Percentiles rank a stretch among this genome's conserved stretches.
These are phyloP conservation scores for Macrostomum lignano DNA, from an alignment of 1,140 invertebrate species.

Conservation along the genomic window DNA sequence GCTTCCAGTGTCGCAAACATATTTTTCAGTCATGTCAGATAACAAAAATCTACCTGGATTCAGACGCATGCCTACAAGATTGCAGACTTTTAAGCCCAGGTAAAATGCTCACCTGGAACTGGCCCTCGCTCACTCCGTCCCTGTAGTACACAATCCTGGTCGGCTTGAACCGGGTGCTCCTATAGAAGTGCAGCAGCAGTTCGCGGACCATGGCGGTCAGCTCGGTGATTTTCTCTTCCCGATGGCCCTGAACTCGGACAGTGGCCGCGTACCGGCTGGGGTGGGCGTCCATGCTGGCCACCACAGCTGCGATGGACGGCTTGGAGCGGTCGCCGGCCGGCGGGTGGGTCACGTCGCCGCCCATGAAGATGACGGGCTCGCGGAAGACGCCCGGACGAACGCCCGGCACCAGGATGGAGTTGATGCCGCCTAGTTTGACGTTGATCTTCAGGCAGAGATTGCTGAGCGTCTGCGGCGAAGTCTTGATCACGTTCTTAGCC, in stretches of 20 bases:
- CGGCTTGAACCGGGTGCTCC: conserved; percentile 62
- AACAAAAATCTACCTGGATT: too few species aligned
- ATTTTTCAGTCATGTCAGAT: too few species aligned
- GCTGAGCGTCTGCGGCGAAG: conserved; percentile 88
- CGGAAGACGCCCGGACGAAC: conserved; percentile 37
- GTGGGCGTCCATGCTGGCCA: conserved; percentile 98
- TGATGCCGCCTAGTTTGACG: conserved; percentile 94
- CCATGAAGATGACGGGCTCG: conserved; percentile 94
- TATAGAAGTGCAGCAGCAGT: conserved; percentile 76
- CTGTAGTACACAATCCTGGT: conserved; percentile 81
- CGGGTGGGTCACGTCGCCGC: conserved; percentile 94
- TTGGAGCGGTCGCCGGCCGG: conserved; percentile 95
- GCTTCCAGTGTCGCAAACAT: too few species aligned
- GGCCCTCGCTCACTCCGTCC: conserved; percentile 80
- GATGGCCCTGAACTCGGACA: conserved; percentile 84
- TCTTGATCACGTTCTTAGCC: conserved; percentile 98
- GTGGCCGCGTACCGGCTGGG: conserved; percentile 92
- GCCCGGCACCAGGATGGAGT: conserved; percentile 84
- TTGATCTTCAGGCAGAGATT: conserved; percentile 99
- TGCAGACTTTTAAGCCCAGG: too few species aligned
- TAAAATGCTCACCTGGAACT: too few species aligned
- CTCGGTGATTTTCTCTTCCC: conserved; percentile 83
- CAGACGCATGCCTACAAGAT: too few species aligned
- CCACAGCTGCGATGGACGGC: conserved; percentile 72
- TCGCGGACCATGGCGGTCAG: conserved; percentile 86